These are phyloP conservation scores for Heterodera schachtii DNA, from an alignment of 1,140 invertebrate species.

Conservation along the genomic window DNA sequence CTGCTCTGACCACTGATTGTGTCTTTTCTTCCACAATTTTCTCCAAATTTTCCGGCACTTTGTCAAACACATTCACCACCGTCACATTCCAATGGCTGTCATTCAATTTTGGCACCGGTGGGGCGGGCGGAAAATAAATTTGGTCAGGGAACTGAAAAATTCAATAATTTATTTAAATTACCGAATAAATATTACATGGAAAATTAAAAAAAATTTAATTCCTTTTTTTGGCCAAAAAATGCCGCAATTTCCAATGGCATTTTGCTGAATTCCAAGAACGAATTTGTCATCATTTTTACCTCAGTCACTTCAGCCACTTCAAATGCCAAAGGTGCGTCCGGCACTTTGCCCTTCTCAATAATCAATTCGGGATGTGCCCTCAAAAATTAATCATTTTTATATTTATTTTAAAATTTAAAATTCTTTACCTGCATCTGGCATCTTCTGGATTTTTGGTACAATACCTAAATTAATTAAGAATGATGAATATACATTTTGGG, in stretches of 20 bases:
- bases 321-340: neutral
- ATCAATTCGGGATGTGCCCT: conserved; percentile 1
- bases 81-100: neutral
- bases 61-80: neutral
- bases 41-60: neutral
- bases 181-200: too few relatives aligned
- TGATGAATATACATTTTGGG: too few relatives aligned
- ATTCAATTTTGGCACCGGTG: neutral
- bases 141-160: neutral
- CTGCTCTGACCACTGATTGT: neutral
- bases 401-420: neutral
- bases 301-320: neutral
- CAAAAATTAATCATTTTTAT: neutral
- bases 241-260: too few relatives aligned
- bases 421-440: neutral
- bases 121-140: neutral
- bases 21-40: neutral
- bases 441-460: neutral
- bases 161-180: neutral
- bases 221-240: too few relatives aligned
- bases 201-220: too few relatives aligned
- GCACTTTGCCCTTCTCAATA: conserved; percentile 7
- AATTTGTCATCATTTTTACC: neutral
- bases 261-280: too few relatives aligned
- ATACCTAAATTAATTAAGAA: neutral